Conservation (phyloP, 2,113 vertebrate genomes). For the Saguinus midas region DNA sequence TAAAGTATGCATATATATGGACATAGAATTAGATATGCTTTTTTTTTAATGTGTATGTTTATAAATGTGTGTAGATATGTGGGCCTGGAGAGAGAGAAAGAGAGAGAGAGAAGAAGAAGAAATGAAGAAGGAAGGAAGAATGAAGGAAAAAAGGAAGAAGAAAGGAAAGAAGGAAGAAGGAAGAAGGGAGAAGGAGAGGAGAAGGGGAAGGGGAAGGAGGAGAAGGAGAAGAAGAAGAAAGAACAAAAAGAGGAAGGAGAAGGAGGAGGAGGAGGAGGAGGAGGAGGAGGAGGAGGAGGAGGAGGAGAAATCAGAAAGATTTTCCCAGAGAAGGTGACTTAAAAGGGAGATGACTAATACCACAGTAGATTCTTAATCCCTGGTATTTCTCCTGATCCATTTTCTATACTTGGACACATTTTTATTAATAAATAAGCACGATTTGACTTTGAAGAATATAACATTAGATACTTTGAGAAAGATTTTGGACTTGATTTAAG, state of each 20-base stretch:
- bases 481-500: background rate
- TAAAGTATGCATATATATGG: background rate
- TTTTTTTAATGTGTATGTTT: background rate
- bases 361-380: background rate
- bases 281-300: background rate
- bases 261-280: background rate
- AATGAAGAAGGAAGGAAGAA: background rate
- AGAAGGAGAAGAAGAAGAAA: background rate
- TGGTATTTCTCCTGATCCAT: background rate
- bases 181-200: no score
- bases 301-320: background rate
- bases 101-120: background rate
- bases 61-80: background rate
- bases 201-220: no score
- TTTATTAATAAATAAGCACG: background rate
- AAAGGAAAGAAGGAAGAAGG: background rate
- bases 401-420: background rate
- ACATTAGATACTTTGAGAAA: background rate
- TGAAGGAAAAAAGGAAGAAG: rapidly evolving
- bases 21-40: background rate
- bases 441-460: background rate
- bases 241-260: no score
- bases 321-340: background rate
- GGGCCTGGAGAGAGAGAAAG: background rate
- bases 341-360: background rate